phyloP scores from a whole-genome alignment of 2,797 vertebrate species.

The Austrolebias charrua region DNA sequence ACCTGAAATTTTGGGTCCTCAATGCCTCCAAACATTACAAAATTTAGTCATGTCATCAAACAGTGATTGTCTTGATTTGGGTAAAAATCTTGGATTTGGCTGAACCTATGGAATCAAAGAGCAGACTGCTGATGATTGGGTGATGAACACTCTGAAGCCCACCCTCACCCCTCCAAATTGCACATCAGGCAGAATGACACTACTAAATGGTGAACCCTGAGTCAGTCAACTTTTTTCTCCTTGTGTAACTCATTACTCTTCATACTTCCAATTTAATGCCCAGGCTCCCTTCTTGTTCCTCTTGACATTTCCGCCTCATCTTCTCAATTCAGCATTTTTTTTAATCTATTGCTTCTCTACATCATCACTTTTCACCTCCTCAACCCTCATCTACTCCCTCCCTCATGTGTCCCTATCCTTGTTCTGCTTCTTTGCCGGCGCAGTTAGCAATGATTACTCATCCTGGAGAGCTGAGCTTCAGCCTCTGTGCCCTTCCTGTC shows the following conservation, averaged over 20 bases:
- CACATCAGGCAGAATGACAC: constrained; percentile 29
- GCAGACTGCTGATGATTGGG: constrained; percentile 19
- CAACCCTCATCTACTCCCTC: not conserved
- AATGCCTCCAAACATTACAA: too few relatives aligned
- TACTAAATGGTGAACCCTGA: constrained; percentile 26
- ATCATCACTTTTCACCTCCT: constrained; percentile 8
- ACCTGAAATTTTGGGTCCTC: too few relatives aligned
- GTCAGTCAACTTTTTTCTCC: constrained; percentile 31
- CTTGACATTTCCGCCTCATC: constrained; percentile 1
- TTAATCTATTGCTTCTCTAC: constrained; percentile 15
- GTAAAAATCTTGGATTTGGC: constrained; percentile 8
- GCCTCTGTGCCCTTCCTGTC: constrained; percentile 63
- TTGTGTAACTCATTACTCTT: constrained; percentile 18
- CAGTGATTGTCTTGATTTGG: too few relatives aligned
- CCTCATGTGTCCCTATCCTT: constrained; percentile 18
- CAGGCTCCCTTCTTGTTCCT: constrained; percentile 2
- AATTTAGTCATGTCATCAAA: too few relatives aligned
- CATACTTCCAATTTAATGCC: not conserved
- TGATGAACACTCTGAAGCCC: constrained; percentile 22
- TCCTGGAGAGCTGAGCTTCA: constrained; percentile 60
- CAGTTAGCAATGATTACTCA: constrained; percentile 67
- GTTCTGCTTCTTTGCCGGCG: constrained; percentile 49
- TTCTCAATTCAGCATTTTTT: constrained; percentile 15
- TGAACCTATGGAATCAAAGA: constrained; percentile 27
- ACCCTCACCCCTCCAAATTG: too few relatives aligned